A percentile compares a stretch with the other conserved stretches of the same genome.
phyloP scores from a whole-genome alignment of 2,113 vertebrate genomes.

The Gambusia affinis region DNA sequence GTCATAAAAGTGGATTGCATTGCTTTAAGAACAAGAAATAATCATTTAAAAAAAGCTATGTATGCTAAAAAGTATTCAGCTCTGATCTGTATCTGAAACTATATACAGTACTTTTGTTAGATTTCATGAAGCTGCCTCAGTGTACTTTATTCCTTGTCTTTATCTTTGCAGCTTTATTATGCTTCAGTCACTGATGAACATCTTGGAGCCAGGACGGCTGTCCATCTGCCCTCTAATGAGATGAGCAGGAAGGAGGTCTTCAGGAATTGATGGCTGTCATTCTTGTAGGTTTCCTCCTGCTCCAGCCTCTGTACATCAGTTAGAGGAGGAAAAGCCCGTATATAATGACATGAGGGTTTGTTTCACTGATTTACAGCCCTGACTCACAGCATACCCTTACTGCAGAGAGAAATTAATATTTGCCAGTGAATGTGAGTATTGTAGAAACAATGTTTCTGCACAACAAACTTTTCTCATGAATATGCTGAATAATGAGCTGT shows the following conservation, averaged over 20 bases:
- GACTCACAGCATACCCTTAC: constrained; percentile 36
- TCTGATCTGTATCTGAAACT: background rate
- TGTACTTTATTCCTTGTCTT: constrained; percentile 23
- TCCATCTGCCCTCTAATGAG: constrained; percentile 67
- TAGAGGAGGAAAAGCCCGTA: constrained; percentile 63
- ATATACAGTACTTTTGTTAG: background rate
- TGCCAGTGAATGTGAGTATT: constrained; percentile 9
- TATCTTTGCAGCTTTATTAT: constrained; percentile 16
- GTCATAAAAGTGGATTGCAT: background rate
- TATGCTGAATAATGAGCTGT: too few species aligned
- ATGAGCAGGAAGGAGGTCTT: constrained; percentile 58
- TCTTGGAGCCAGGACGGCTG: constrained; percentile 38
- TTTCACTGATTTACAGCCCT: constrained; percentile 65
- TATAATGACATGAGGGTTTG: constrained; percentile 52
- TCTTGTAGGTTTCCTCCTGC: constrained; percentile 64
- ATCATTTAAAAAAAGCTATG: background rate
- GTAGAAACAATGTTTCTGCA: background rate
- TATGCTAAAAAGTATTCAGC: background rate
- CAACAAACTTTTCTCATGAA: background rate
- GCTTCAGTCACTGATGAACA: background rate
- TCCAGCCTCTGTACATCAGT: constrained; percentile 70
- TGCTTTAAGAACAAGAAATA: background rate
- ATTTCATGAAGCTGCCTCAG: background rate
- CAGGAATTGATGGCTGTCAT: constrained; percentile 64
- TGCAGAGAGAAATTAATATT: constrained; percentile 27